These are phyloP conservation scores for Lagria hirta DNA, from an alignment of 2,888 invertebrate species.

Conservation along the genomic window DNA sequence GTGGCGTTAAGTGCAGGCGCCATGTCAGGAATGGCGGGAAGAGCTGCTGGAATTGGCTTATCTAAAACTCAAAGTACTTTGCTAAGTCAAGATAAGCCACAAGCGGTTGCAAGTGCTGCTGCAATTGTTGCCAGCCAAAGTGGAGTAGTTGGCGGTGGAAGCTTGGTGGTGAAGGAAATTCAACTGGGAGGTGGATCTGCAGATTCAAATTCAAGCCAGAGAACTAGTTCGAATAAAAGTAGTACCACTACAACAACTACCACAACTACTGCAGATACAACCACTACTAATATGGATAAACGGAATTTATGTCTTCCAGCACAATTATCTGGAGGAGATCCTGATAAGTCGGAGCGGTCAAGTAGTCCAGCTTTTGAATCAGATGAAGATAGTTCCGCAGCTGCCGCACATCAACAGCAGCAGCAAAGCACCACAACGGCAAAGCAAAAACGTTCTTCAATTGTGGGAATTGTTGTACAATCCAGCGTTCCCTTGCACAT, in stretches of 20 bases:
- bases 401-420: no score
- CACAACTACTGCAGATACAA: conserved; percentile 55
- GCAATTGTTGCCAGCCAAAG: conserved; percentile 32
- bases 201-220: conserved; percentile 43
- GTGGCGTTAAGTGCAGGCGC: conserved; percentile 87
- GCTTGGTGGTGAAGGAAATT: conserved; percentile 42
- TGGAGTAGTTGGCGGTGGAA: conserved; percentile 33
- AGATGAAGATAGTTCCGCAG: conserved; percentile 76
- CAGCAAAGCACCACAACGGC: conserved; percentile 46
- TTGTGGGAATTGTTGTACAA: conserved; percentile 70
- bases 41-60: conserved; percentile 83
- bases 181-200: no score
- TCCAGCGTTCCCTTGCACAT: conserved; percentile 59
- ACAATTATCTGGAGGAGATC: conserved; percentile 42
- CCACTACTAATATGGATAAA: conserved; percentile 35
- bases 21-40: conserved; percentile 87
- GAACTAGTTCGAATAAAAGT: conserved; percentile 62
- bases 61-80: conserved; percentile 74
- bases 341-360: conserved; percentile 76
- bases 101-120: conserved; percentile 49
- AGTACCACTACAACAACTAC: conserved; percentile 61
- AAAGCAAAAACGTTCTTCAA: conserved; percentile 66
- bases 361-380: conserved; percentile 94
- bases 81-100: conserved; percentile 71
- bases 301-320: conserved; percentile 40